phyloP scores from a whole-genome alignment of 2,888 invertebrate genomes.

The Chorisops tibialis region DNA sequence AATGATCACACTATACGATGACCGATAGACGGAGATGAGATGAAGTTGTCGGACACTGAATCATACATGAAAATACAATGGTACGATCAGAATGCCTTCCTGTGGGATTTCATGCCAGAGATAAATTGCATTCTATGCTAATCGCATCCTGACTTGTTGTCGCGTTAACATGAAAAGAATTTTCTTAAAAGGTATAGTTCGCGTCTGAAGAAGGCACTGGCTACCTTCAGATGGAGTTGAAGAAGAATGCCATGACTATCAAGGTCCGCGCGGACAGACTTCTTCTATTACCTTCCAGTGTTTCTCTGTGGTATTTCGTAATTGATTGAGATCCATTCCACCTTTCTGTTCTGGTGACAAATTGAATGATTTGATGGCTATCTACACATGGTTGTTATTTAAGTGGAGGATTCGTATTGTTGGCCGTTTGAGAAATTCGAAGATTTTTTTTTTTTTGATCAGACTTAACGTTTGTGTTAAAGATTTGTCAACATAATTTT shows the following conservation, averaged over 20 bases:
- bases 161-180: too few relatives aligned
- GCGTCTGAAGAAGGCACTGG: not conserved
- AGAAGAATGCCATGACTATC: not conserved
- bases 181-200: not conserved
- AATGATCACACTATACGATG: not conserved
- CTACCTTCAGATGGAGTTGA: not conserved
- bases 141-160: too few relatives aligned
- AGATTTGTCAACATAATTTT: not conserved
- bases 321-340: conserved; percentile 34
- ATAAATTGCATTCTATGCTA: too few relatives aligned
- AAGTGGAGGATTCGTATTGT: not conserved
- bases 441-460: not conserved
- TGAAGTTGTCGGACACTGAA: conserved; percentile 5
- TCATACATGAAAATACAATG: too few relatives aligned
- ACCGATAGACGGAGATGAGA: not conserved
- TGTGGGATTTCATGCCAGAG: too few relatives aligned
- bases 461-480: not conserved
- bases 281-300: not conserved
- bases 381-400: conserved; percentile 21
- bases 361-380: conserved; percentile 38
- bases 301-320: conserved; percentile 8
- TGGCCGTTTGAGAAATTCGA: too few relatives aligned
- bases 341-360: conserved; percentile 36
- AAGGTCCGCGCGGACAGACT: not conserved
- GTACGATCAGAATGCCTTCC: too few relatives aligned